Percentiles rank a stretch among this genome's conserved stretches.
Conservation (phyloP, 2,888 invertebrate genomes). For the Microdon myrmicae region DNA sequence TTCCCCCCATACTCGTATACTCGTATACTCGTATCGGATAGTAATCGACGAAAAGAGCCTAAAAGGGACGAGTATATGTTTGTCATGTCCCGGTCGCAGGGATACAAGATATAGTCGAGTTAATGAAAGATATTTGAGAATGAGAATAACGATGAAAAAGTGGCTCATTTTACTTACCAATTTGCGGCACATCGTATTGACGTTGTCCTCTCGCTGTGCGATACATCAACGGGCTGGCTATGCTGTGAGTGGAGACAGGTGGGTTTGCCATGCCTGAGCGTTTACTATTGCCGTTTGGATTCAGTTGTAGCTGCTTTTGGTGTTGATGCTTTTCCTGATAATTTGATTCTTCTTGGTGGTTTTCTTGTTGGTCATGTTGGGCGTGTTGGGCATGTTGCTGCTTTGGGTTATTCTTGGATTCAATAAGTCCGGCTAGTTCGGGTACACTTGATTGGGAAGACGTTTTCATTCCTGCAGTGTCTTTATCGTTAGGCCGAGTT, state of each 20-base stretch:
- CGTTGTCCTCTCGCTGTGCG: slow-evolving; percentile 79
- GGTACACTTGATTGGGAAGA: slow-evolving; percentile 54
- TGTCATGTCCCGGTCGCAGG: not conserved
- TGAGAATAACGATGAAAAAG: not conserved
- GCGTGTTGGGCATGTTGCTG: slow-evolving; percentile 6
- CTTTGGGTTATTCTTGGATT: slow-evolving; percentile 37
- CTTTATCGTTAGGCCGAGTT: no score
- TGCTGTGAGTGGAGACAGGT: slow-evolving; percentile 69
- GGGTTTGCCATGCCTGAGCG: slow-evolving; percentile 58
- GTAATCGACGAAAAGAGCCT: not conserved
- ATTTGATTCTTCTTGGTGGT: slow-evolving; percentile 45
- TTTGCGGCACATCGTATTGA: slow-evolving; percentile 87
- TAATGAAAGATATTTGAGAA: not conserved
- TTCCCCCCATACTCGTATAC: slow-evolving; percentile 17
- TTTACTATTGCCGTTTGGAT: slow-evolving; percentile 60
- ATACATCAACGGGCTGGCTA: slow-evolving; percentile 82
- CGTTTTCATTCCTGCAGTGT: slow-evolving; percentile 58
- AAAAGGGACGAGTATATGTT: not conserved
- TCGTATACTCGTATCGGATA: slow-evolving; percentile 4
- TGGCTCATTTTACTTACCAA: slow-evolving; percentile 73
- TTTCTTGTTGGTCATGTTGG: slow-evolving; percentile 31
- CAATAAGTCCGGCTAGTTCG: slow-evolving; percentile 60
- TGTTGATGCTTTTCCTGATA: slow-evolving; percentile 53
- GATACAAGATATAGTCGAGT: not conserved
- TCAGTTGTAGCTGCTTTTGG: slow-evolving; percentile 56